A percentile compares a stretch with the other conserved stretches of the same genome.
Conservation (phyloP, 2,888 invertebrate species). For the Morpho deidamia region DNA sequence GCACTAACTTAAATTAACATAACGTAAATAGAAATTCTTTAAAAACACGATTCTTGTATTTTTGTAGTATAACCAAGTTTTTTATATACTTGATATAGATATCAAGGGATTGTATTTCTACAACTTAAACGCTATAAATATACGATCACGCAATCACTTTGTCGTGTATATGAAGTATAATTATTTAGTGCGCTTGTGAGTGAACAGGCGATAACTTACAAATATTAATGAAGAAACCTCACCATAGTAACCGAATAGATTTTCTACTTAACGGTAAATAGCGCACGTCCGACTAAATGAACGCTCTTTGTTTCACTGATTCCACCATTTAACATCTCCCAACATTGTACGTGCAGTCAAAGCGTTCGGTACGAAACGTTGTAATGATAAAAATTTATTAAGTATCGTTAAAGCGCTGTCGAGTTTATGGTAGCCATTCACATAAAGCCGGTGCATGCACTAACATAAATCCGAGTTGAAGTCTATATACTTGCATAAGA, state of each 20-base stretch:
- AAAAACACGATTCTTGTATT: too few relatives aligned
- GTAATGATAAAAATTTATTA: constrained; percentile 70
- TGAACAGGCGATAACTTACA: not conserved
- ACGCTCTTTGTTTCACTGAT: not conserved
- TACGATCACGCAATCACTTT: not conserved
- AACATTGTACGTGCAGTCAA: constrained; percentile 33
- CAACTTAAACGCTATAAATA: too few relatives aligned
- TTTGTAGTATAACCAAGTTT: too few relatives aligned
- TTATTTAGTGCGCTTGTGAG: not conserved
- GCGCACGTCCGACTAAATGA: not conserved
- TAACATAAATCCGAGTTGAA: constrained; percentile 56
- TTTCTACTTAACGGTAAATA: not conserved
- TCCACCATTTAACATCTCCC: not conserved
- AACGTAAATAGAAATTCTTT: too few relatives aligned
- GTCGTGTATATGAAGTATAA: not conserved
- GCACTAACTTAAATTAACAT: too few relatives aligned
- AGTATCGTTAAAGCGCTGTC: constrained; percentile 62
- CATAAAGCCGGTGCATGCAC: constrained; percentile 57
- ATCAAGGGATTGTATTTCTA: too few relatives aligned
- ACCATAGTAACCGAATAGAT: not conserved
- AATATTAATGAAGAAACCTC: not conserved
- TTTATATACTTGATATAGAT: too few relatives aligned
- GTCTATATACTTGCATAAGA: constrained; percentile 74
- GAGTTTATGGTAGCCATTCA: constrained; percentile 59
- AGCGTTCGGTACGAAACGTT: constrained; percentile 35